Base-by-base conservation (phyloP, 2,888 invertebrate genomes). In the Tenodera sinensis region DNA sequence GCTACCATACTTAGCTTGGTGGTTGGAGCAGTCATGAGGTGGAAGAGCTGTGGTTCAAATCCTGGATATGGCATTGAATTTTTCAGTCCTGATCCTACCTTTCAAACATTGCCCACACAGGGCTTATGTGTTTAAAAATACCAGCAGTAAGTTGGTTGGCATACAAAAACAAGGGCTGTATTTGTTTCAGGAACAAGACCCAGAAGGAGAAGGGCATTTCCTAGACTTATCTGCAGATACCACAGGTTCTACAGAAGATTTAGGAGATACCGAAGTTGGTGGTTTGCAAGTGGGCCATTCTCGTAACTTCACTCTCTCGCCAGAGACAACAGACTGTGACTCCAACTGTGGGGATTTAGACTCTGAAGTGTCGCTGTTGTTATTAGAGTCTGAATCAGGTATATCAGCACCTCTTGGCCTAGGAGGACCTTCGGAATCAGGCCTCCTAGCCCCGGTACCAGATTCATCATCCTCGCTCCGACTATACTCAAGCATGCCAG, bases 261-360 rank as follows among this genome's bases (percentile, higher is more conserved):
- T 95, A 87, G 95, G 95, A n/a, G 96, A 96, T 91, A 93, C 93
- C 3, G 95, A 95, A 92, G 95, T 95, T 27, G 95, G 95, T 82
- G 95, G 95, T 42, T 92, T 95, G 88, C 90, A 90, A 93, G 95
- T 95, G 87, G 95, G 96, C 84, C 96, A 96, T 92, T 96, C 96
- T 91, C 95, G 97, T 85, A 97, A 97, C 93, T 98, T 98, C 93
- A 97, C 98, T 34, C 95, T 98, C 90, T 98, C 98, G 83, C 98
- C 98, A 9, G 98, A 98, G 94, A 97, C 97, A 90, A 98, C 98
- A 90, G 98, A 98, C 94, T 98, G 97, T 93, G 98, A 98, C 93
- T 97, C 97, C 91, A 97, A 97, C 93, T 96, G 96, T 92, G 96
- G 96, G n/a, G 97, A 97, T 93, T 95, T 97, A 92, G 97, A 97